These are phyloP conservation scores for Strigamia transsilvanica DNA, from an alignment of 2,888 invertebrate species.

Conservation along the genomic window DNA sequence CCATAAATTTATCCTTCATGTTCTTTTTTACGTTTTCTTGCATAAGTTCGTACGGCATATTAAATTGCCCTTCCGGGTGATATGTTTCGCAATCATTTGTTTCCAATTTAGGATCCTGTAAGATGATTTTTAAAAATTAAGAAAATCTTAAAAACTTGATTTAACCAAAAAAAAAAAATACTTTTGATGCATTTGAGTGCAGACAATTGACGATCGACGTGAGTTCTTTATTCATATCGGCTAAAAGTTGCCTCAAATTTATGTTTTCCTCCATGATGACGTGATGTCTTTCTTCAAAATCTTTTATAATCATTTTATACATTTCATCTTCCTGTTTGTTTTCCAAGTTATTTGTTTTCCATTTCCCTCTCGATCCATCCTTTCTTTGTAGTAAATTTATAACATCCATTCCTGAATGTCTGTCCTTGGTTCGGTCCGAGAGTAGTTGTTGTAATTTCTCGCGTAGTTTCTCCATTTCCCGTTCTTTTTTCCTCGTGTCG, in stretches of 20 bases:
- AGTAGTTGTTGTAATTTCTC: conserved; percentile 43
- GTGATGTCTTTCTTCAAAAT: conserved; percentile 51
- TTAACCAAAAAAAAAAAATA: too few species aligned
- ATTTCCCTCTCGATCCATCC: conserved; percentile 48
- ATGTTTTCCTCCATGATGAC: conserved; percentile 50
- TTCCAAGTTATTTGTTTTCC: conserved; percentile 49
- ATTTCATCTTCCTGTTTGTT: conserved; percentile 53
- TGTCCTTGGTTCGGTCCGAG: background rate
- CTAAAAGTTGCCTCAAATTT: conserved; percentile 34
- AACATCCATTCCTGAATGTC: conserved; percentile 39
- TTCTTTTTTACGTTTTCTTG: conserved; percentile 6
- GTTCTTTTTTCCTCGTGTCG: conserved; percentile 46
- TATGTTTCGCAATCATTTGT: background rate
- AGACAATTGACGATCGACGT: background rate
- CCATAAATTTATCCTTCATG: conserved; percentile 22
- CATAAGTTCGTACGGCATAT: conserved; percentile 14
- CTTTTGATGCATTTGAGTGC: background rate
- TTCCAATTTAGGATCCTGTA: background rate
- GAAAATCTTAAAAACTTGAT: background rate
- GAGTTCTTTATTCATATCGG: conserved; percentile 32
- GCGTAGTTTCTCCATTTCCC: conserved; percentile 18
- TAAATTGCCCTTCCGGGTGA: conserved; percentile 19
- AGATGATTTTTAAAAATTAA: background rate
- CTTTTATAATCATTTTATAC: conserved; percentile 37
- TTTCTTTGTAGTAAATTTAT: conserved; percentile 43